A percentile compares a stretch with the other conserved stretches of the same genome.
These are phyloP conservation scores for Serrognathus titanus DNA, from an alignment of 2,888 invertebrate species.

Conservation along the genomic window DNA sequence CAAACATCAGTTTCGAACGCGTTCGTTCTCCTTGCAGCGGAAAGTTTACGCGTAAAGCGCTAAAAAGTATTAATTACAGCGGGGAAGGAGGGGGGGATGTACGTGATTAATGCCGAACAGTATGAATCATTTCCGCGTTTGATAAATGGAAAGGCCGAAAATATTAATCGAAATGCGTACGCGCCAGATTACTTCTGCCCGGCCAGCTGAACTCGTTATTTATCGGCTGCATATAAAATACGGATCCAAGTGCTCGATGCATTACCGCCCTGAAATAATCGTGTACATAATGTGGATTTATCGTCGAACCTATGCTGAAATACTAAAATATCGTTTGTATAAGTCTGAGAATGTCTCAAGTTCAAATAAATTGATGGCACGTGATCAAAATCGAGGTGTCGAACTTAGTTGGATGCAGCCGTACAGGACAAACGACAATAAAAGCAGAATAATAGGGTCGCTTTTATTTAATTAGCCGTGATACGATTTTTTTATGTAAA, in stretches of 20 bases:
- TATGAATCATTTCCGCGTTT: conserved; percentile 23
- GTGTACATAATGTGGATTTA: not conserved
- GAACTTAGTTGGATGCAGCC: no score
- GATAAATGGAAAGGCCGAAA: conserved; percentile 27
- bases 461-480: no score
- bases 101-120: conserved; percentile 23
- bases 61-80: conserved; percentile 23
- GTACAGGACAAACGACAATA: no score
- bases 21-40: no score
- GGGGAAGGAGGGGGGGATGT: conserved; percentile 7
- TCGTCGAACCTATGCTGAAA: no score
- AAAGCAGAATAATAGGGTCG: no score
- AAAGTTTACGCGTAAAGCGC: not conserved
- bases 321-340: no score
- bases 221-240: conserved; percentile 17
- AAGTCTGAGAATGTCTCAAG: no score
- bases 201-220: conserved; percentile 24
- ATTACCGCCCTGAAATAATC: not conserved
- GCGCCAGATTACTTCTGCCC: conserved; percentile 25
- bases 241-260: conserved; percentile 8
- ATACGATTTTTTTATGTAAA: no score
- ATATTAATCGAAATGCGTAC: conserved; percentile 29
- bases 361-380: no score
- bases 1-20: no score
- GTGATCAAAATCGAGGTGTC: no score